A percentile compares a stretch with the other conserved stretches of the same genome.
Evolutionary conservation across 2,797 vertebrate genomes (phyloP).

Genomic region (Chrysolophus pictus): DNA sequence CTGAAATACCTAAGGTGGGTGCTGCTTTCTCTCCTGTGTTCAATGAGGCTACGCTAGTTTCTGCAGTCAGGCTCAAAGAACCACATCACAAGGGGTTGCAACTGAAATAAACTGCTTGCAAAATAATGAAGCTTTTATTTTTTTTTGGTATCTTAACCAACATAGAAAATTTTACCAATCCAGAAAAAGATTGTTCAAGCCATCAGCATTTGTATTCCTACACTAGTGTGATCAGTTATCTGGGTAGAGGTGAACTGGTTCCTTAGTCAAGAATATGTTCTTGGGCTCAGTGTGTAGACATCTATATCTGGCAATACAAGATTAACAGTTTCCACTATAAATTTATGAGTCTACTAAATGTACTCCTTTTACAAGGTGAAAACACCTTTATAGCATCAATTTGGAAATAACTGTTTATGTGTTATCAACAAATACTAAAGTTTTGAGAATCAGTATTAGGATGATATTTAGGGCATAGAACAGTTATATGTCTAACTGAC

Average conservation of each 20-base stretch:
- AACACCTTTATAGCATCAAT: background rate
- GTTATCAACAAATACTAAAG: background rate
- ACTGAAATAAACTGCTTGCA: background rate
- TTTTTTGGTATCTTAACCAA: background rate
- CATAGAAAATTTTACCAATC: background rate
- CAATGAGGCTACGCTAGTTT: background rate
- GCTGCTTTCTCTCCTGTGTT: background rate
- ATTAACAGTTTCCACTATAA: background rate
- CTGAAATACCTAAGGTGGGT: background rate
- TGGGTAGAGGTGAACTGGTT: background rate
- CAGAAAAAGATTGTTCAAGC: background rate
- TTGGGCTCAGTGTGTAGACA: background rate
- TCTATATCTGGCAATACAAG: background rate
- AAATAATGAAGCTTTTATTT: rapidly evolving
- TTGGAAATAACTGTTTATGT: background rate
- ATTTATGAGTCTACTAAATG: background rate
- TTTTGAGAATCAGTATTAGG: background rate
- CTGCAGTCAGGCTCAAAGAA: background rate
- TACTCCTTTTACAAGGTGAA: background rate
- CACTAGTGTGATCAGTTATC: background rate
- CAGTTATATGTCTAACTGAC: background rate
- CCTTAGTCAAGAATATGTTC: background rate
- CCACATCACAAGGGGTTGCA: rapidly evolving
- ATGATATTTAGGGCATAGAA: background rate
- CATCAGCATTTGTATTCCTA: rapidly evolving